These are phyloP conservation scores for Scrobipalpa atriplicella DNA, from an alignment of 2,888 invertebrate genomes.

Conservation along the genomic window DNA sequence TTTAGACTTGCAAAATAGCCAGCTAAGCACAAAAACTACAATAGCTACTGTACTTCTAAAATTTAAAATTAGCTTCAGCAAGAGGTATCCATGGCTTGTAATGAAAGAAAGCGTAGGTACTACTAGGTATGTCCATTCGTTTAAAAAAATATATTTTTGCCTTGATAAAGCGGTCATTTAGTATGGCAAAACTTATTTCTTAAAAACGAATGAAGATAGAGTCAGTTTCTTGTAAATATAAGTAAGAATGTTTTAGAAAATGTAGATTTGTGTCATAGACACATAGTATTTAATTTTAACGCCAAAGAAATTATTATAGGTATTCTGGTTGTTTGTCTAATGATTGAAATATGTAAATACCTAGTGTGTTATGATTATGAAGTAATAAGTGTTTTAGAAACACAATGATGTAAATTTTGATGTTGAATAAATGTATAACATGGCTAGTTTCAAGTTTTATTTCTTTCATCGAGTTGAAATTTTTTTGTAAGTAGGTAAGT, in stretches of 20 bases:
- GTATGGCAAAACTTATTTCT: too few species aligned
- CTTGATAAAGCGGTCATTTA: too few species aligned
- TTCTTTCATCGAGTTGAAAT: not conserved
- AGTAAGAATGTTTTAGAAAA: not conserved
- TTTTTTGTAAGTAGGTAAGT: not conserved
- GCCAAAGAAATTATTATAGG: not conserved
- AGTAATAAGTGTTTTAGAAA: slow-evolving; percentile 16
- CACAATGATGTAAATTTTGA: slow-evolving; percentile 27
- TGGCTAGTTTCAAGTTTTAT: not conserved
- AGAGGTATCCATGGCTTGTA: too few species aligned
- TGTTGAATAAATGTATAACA: slow-evolving; percentile 24
- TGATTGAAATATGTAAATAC: slow-evolving; percentile 12
- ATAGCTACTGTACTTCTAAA: too few species aligned
- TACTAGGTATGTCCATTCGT: too few species aligned
- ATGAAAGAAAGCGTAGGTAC: too few species aligned
- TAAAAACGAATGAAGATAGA: too few species aligned
- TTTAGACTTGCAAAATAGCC: too few species aligned
- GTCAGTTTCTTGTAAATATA: not conserved
- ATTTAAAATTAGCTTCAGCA: too few species aligned
- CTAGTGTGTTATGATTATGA: not conserved
- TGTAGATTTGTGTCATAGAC: not conserved
- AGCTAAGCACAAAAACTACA: too few species aligned
- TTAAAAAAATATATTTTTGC: too few species aligned
- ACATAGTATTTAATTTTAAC: not conserved
- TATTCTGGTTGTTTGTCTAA: slow-evolving; percentile 15